phyloP scores from a whole-genome alignment of 2,113 vertebrate genomes.

The Penelope pileata region DNA sequence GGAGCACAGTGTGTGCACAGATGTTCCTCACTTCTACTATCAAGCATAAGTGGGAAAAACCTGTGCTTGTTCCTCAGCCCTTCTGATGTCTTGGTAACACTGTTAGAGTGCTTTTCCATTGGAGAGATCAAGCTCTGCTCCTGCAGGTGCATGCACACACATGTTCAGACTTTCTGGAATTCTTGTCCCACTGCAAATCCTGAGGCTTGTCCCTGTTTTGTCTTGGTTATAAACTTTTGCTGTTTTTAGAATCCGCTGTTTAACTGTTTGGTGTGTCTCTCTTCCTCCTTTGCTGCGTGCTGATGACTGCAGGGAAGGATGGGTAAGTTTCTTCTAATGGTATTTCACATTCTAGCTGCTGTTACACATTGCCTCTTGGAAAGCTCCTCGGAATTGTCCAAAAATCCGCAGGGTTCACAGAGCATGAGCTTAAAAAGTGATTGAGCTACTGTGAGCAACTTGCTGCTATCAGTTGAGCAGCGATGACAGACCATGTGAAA shows the following conservation, averaged over 20 bases:
- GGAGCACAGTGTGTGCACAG: not conserved
- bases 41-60: not conserved
- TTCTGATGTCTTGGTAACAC: rapidly evolving
- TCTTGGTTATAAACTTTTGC: not conserved
- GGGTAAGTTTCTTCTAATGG: constrained; percentile 63
- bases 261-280: not conserved
- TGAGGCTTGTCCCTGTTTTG: not conserved
- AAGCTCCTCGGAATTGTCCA: not conserved
- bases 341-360: not conserved
- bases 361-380: not conserved
- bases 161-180: not conserved
- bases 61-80: not conserved
- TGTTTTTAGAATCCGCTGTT: not conserved
- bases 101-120: not conserved
- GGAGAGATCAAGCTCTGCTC: not conserved
- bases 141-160: not conserved
- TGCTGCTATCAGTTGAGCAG: not conserved
- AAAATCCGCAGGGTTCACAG: not conserved
- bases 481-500: not conserved
- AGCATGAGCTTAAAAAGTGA: not conserved
- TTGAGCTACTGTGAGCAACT: not conserved
- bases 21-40: not conserved
- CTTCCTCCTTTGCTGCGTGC: not conserved
- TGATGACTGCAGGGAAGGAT: constrained; percentile 64
- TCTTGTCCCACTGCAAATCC: not conserved